Percentiles rank a stretch among this genome's conserved stretches.
Conservation (phyloP, 2,888 invertebrate species). For the Hyppa rectilinea region DNA sequence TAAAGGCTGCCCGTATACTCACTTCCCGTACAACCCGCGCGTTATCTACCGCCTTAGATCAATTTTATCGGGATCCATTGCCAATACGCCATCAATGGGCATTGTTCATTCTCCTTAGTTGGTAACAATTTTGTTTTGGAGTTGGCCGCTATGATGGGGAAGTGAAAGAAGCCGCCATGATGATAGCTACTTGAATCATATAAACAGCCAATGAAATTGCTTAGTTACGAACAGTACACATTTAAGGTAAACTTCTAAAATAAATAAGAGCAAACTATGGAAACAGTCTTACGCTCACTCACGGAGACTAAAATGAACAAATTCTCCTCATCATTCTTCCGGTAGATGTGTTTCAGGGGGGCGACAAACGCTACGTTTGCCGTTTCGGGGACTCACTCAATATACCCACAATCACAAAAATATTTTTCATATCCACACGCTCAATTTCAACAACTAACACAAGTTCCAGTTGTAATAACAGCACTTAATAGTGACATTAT, state of each 20-base stretch:
- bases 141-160: neutral
- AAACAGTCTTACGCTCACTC: neutral
- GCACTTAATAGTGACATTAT: constrained; percentile 19
- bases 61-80: neutral
- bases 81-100: constrained; percentile 6
- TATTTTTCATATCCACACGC: neutral
- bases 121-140: neutral
- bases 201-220: neutral
- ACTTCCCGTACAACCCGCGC: neutral
- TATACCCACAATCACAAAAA: neutral
- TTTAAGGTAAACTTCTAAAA: neutral
- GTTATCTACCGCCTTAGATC: neutral
- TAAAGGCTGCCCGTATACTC: neutral
- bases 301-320: neutral
- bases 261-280: neutral
- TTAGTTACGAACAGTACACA: neutral
- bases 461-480: neutral
- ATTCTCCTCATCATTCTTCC: no score
- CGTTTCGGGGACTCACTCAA: neutral
- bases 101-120: constrained; percentile 26
- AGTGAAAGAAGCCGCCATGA: neutral
- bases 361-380: neutral
- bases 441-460: neutral
- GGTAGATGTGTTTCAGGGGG: no score
- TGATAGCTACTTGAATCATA: neutral